Evolutionary conservation across 1,140 invertebrate species (phyloP).

Genomic region (Ceratina australensis): DNA sequence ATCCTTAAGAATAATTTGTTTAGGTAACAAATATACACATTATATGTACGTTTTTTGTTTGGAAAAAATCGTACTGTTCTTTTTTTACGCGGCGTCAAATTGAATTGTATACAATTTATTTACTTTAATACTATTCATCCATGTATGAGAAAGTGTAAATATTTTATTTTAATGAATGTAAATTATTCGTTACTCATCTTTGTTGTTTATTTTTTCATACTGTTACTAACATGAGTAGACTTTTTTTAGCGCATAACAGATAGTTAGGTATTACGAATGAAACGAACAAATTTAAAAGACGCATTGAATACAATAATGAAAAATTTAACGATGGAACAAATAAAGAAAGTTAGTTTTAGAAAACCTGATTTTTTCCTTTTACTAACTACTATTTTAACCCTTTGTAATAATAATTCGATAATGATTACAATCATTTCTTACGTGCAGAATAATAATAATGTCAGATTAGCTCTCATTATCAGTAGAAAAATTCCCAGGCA

Average conservation of each 20-base stretch:
- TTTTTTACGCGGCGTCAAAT: conserved; percentile 2
- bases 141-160: conserved; percentile 36
- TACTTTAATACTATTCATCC: conserved; percentile 45
- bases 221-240: conserved; percentile 54
- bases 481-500: no score
- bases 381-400: no score
- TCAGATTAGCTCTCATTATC: not conserved
- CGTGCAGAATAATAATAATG: not conserved
- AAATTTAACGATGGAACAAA: conserved; percentile 49
- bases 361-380: no score
- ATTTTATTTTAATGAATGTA: conserved; percentile 56
- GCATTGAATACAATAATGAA: conserved; percentile 61
- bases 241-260: conserved; percentile 38
- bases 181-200: conserved; percentile 55
- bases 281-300: conserved; percentile 39
- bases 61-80: not conserved
- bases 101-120: conserved; percentile 6
- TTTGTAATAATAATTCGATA: not conserved
- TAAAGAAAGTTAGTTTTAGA: conserved; percentile 67
- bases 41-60: not conserved
- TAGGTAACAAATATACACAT: not conserved
- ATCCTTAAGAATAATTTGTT: conserved; percentile 32
- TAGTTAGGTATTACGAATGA: conserved; percentile 54
- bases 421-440: not conserved
- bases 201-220: conserved; percentile 58